Percentiles rank a stretch among this genome's conserved stretches.
phyloP scores from a whole-genome alignment of 1,140 invertebrate genomes.

The Saccostrea echinata region DNA sequence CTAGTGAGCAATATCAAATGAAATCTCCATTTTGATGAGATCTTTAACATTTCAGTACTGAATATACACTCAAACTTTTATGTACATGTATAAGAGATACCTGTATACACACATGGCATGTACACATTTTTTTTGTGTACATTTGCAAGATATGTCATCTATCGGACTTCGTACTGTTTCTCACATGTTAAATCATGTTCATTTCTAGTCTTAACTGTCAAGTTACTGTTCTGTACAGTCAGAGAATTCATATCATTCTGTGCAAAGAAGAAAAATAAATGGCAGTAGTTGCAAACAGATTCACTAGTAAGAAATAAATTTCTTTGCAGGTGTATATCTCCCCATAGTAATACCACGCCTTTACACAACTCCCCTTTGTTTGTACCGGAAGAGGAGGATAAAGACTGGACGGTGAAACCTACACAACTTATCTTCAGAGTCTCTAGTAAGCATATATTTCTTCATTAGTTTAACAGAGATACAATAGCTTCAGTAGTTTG shows the following conservation, averaged over 20 bases:
- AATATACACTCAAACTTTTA: too few species aligned
- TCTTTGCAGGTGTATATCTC: constrained; percentile 9
- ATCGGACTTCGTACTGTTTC: too few species aligned
- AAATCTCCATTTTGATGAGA: too few species aligned
- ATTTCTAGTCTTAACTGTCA: too few species aligned
- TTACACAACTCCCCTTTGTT: neutral
- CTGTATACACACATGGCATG: too few species aligned
- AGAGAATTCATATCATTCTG: neutral
- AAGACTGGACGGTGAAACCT: constrained; percentile 36
- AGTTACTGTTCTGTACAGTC: neutral
- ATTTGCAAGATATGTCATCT: too few species aligned
- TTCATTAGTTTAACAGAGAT: neutral
- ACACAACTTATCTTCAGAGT: constrained; percentile 40
- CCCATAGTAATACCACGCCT: neutral
- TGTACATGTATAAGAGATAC: too few species aligned
- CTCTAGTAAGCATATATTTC: constrained; percentile 8
- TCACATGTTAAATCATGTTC: too few species aligned
- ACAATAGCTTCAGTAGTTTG: neutral
- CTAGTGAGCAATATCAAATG: too few species aligned
- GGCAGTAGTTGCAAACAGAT: neutral
- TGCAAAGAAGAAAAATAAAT: neutral
- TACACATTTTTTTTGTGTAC: too few species aligned
- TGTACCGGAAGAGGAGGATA: constrained; percentile 5
- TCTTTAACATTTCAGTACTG: too few species aligned
- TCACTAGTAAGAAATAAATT: neutral